Conservation (phyloP, 2,888 invertebrate genomes). For the Notodonta dromedarius region DNA sequence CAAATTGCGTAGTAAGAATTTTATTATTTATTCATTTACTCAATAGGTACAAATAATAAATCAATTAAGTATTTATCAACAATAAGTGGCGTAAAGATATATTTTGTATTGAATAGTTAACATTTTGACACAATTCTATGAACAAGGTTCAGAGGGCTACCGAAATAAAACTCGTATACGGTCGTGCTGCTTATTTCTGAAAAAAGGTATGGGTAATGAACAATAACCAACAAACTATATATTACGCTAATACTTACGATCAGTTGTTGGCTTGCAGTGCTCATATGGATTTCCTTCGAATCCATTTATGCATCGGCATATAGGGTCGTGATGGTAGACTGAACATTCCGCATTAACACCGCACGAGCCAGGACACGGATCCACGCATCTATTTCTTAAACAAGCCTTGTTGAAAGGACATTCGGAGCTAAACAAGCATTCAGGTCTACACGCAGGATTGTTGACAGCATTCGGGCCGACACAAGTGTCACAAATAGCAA, state of each 20-base stretch:
- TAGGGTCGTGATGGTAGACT: conserved; percentile 89
- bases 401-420: conserved; percentile 92
- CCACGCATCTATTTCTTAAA: conserved; percentile 88
- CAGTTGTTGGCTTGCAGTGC: conserved; percentile 85
- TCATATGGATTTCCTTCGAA: conserved; percentile 91
- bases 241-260: conserved; percentile 70
- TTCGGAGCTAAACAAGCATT: conserved; percentile 92
- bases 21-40: background rate
- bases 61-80: too few species aligned
- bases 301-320: conserved; percentile 88
- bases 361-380: conserved; percentile 92
- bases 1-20: background rate
- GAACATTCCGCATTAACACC: conserved; percentile 89
- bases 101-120: too few species aligned
- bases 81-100: too few species aligned
- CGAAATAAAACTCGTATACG: too few species aligned
- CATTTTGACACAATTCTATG: too few species aligned
- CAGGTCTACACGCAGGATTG: conserved; percentile 91
- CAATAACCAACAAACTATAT: conserved; percentile 9
- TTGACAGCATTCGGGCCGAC: conserved; percentile 86
- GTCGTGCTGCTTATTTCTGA: too few species aligned
- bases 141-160: too few species aligned
- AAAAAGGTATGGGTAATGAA: background rate
- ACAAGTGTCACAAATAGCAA: conserved; percentile 92
- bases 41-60: too few species aligned